Conservation (phyloP, 1,140 invertebrate species). For the Diorhabda sublineata region DNA sequence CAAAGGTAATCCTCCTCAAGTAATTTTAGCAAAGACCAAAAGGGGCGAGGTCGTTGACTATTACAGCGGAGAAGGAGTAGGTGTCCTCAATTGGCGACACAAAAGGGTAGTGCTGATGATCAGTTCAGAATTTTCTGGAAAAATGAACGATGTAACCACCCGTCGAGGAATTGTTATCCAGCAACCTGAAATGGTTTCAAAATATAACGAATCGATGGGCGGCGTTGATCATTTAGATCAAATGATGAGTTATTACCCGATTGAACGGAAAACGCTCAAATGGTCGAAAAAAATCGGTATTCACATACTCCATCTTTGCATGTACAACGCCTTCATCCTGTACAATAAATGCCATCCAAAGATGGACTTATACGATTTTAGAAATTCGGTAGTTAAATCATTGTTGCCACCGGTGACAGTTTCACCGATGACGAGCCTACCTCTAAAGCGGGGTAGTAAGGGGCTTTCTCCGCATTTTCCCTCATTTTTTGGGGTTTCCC, state of each 20-base stretch:
- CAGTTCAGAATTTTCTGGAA: too few relatives aligned
- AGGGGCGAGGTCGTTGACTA: too few relatives aligned
- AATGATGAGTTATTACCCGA: slow-evolving; percentile 22
- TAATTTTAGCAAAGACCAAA: too few relatives aligned
- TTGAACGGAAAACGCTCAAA: slow-evolving; percentile 19
- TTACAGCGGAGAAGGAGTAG: too few relatives aligned
- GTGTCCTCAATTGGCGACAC: too few relatives aligned
- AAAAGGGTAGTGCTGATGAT: too few relatives aligned
- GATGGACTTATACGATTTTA: slow-evolving; percentile 12
- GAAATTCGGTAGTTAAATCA: slow-evolving; percentile 3
- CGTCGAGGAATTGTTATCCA: too few relatives aligned
- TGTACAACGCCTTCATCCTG: slow-evolving; percentile 11
- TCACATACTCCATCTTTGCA: slow-evolving; percentile 20
- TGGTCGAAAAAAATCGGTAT: slow-evolving; percentile 24
- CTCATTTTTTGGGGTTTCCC: too few relatives aligned
- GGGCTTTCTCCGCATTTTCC: not conserved
- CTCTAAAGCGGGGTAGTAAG: not conserved
- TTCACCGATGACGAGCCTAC: not conserved
- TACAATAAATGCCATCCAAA: slow-evolving; percentile 5
- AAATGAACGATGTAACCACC: too few relatives aligned
- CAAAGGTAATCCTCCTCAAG: not conserved
- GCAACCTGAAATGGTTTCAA: slow-evolving; percentile 25
- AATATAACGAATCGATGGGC: slow-evolving; percentile 22
- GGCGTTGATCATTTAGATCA: slow-evolving; percentile 24
- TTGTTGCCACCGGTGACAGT: not conserved